phyloP scores from a whole-genome alignment of 2,888 invertebrate genomes.

The Agrilus mali region DNA sequence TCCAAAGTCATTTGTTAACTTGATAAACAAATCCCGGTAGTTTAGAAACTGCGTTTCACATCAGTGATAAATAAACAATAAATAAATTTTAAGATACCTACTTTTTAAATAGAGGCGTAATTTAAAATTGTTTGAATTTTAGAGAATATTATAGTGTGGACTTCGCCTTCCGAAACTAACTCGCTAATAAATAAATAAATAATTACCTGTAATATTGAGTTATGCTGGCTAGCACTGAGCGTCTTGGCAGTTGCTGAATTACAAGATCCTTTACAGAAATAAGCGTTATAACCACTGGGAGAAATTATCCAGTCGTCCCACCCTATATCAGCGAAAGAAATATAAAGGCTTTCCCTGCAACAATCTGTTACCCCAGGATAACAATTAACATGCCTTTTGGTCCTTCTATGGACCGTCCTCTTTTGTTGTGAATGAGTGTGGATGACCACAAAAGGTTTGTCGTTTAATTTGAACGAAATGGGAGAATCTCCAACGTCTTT shows the following conservation, averaged over 20 bases:
- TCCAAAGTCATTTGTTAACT: too few relatives aligned
- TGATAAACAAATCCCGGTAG: too few relatives aligned
- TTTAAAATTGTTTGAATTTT: too few relatives aligned
- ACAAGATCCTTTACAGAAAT: conserved; percentile 77
- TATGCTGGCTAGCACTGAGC: conserved; percentile 50
- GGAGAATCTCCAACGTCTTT: conserved; percentile 49
- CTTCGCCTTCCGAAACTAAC: too few relatives aligned
- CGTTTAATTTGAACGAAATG: conserved; percentile 55
- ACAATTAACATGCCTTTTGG: conserved; percentile 52
- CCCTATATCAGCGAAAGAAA: conserved; percentile 73
- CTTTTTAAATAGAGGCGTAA: too few relatives aligned
- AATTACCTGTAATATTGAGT: conserved; percentile 62
- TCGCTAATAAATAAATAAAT: not conserved
- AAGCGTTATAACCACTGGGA: conserved; percentile 74
- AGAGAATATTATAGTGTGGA: too few relatives aligned
- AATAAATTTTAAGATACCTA: too few relatives aligned
- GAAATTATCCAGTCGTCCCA: conserved; percentile 83
- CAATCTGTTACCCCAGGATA: conserved; percentile 59
- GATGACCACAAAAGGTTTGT: conserved; percentile 66
- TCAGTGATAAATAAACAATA: too few relatives aligned
- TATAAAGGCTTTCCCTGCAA: conserved; percentile 69
- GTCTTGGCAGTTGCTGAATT: conserved; percentile 59
- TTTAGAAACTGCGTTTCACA: too few relatives aligned
- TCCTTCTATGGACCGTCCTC: conserved; percentile 25
- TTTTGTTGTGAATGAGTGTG: conserved; percentile 62